Evolutionary conservation across 2,888 invertebrate genomes (phyloP).

Genomic region (Drosophila gaucha): DNA sequence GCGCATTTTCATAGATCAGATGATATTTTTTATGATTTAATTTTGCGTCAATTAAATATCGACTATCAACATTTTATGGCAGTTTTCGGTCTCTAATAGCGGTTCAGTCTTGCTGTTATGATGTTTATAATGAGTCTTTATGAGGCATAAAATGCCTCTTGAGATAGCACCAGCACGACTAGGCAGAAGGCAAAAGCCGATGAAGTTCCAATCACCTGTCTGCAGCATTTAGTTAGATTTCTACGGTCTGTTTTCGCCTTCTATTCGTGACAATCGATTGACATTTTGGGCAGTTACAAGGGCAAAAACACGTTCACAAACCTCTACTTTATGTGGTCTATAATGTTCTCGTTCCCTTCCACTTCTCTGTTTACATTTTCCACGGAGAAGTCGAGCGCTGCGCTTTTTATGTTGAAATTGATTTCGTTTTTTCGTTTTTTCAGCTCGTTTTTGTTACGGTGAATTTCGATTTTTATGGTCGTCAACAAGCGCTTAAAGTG

Average conservation of each 20-base stretch:
- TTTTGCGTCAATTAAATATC: constrained; percentile 39
- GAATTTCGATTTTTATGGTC: constrained; percentile 49
- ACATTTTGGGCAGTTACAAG: constrained; percentile 7
- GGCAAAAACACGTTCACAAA: constrained; percentile 16
- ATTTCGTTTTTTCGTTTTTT: constrained; percentile 8
- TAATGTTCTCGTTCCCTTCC: constrained; percentile 20
- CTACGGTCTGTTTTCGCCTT: constrained; percentile 22
- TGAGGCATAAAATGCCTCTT: constrained; percentile 29
- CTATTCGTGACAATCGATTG: constrained; percentile 31
- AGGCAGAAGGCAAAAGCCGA: constrained; percentile 11
- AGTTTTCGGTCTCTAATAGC: constrained; percentile 22
- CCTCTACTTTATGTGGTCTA: constrained; percentile 40
- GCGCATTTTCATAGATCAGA: constrained; percentile 5
- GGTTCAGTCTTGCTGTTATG: constrained; percentile 29
- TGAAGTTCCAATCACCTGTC: constrained; percentile 47
- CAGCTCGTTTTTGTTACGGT: constrained; percentile 12
- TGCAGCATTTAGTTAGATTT: constrained; percentile 22
- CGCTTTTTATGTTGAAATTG: constrained; percentile 26
- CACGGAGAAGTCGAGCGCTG: constrained; percentile 11
- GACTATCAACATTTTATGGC: constrained; percentile 31
- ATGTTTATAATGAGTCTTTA: constrained; percentile 60
- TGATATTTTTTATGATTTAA: constrained; percentile 34
- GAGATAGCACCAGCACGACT: constrained; percentile 15
- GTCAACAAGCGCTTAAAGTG: constrained; percentile 61
- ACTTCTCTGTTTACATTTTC: constrained; percentile 20